Evolutionary conservation across 1,140 invertebrate genomes (phyloP).

Genomic region (Bombus turneri): DNA sequence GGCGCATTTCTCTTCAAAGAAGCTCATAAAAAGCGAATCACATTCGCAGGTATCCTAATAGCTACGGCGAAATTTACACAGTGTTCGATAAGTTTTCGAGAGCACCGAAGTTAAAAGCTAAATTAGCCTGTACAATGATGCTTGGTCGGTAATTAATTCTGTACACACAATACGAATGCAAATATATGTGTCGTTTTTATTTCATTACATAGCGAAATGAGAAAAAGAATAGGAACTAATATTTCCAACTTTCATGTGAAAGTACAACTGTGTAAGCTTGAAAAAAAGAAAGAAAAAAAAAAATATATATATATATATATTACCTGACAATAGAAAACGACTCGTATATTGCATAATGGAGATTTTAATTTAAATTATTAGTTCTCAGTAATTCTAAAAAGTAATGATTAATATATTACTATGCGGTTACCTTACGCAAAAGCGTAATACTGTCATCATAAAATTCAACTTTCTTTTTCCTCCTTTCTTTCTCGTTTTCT

Average conservation of each 20-base stretch:
- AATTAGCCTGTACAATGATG: conserved; percentile 57
- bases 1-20: conserved; percentile 48
- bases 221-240: neutral
- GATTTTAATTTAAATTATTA: conserved; percentile 12
- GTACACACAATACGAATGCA: conserved; percentile 4
- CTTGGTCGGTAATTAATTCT: conserved; percentile 30
- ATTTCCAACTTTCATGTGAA: neutral
- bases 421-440: conserved; percentile 13
- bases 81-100: conserved; percentile 31
- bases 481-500: neutral
- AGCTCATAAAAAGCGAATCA: conserved; percentile 35
- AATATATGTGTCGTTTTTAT: conserved; percentile 33
- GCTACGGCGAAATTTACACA: conserved; percentile 43
- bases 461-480: neutral
- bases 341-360: neutral
- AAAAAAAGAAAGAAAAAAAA: neutral
- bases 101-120: conserved; percentile 63
- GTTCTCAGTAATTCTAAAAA: neutral
- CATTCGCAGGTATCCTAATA: conserved; percentile 30
- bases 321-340: neutral
- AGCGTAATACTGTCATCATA: conserved; percentile 35
- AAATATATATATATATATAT: neutral
- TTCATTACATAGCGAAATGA: neutral
- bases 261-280: neutral
- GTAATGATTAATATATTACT: conserved; percentile 22